Conservation (phyloP, 2,888 invertebrate genomes). For the Cryptus viduatorius region DNA sequence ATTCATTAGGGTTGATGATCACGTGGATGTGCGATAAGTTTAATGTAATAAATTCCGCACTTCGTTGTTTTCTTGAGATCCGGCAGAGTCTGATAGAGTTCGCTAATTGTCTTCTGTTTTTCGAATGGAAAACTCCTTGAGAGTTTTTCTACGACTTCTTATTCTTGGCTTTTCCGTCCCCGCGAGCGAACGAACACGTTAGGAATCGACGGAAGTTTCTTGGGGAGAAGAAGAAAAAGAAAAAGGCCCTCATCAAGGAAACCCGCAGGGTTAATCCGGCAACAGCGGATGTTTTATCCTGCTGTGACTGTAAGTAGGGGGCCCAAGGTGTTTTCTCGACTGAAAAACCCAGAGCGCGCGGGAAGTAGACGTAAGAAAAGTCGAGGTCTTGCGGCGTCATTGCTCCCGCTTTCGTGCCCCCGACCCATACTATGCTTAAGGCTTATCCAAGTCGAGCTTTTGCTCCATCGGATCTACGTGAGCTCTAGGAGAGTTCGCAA, state of each 20-base stretch:
- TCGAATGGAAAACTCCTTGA: constrained; percentile 4
- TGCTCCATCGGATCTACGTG: constrained; percentile 45
- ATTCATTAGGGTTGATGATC: constrained; percentile 14
- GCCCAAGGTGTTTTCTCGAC: constrained; percentile 1
- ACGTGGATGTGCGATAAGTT: background rate
- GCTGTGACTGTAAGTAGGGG: constrained; percentile 26
- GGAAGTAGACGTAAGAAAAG: constrained; percentile 36
- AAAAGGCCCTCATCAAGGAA: constrained; percentile 54
- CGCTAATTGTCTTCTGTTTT: constrained; percentile 31
- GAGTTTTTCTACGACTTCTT: constrained; percentile 26
- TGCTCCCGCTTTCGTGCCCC: background rate
- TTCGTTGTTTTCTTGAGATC: background rate
- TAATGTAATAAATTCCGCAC: background rate
- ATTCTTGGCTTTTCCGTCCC: constrained; percentile 24
- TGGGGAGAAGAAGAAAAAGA: constrained; percentile 14
- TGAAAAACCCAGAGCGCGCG: constrained; percentile 18
- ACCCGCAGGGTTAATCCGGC: constrained; percentile 47
- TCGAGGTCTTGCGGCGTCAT: constrained; percentile 27
- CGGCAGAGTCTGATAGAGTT: constrained; percentile 5
- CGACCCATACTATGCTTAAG: background rate
- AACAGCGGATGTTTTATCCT: constrained; percentile 48
- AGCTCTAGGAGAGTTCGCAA: constrained; percentile 44
- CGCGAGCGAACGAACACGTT: constrained; percentile 18
- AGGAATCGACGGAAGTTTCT: constrained; percentile 40
- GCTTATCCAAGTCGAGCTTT: constrained; percentile 42